Evolutionary conservation across 2,797 vertebrate genomes (phyloP), one percentile per base, ranked within the genome.

Genomic region (Lagodon rhomboides): DNA sequence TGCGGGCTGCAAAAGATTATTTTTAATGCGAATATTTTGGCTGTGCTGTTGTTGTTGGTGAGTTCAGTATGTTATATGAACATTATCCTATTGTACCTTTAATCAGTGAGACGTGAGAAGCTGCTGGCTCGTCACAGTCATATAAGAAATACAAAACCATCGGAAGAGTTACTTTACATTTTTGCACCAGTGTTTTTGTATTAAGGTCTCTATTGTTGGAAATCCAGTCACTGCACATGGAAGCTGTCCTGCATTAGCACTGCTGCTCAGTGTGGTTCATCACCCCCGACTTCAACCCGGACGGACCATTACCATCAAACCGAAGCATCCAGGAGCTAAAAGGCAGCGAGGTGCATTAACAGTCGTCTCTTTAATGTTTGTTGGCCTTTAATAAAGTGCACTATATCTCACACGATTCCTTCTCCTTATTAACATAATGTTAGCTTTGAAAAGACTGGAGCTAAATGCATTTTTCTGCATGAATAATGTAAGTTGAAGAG

Each of bases 401-500:
- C 87, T 84, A 71, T 63, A 73, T 80, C 70, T 84, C 16, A 22
- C 74, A 77, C 53, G 73, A 73, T 79, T 87, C 81, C 66, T 84
- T 76, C 68, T 56, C 69, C 88, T 93, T 89, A 94, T 95, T 95
- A 94, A 93, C 94, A 94, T 94, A 93, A 92, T 92, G 91, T 91
- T 88, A 86, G 82, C 70, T 93, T 88, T 87, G 82, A 93, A 91
- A 85, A 79, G 81, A 69, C 80, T 22, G 50, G 58, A 88, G 79
- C 87, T 87, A 91, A 93, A 91, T 91, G 89, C 90, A 90, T 84
- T 93, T 92, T 90, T 89, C 85, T 63, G 82, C 89, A 94, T 95
- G 90, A 95, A 95, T 95, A 95, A 95, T 96, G 91, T 69, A 95
- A 87, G 88, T 59, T 68, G 72, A 71, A 71, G 75, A 89, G 87